Conservation (phyloP, 2,888 invertebrate genomes). For the Xestia c-nigrum region DNA sequence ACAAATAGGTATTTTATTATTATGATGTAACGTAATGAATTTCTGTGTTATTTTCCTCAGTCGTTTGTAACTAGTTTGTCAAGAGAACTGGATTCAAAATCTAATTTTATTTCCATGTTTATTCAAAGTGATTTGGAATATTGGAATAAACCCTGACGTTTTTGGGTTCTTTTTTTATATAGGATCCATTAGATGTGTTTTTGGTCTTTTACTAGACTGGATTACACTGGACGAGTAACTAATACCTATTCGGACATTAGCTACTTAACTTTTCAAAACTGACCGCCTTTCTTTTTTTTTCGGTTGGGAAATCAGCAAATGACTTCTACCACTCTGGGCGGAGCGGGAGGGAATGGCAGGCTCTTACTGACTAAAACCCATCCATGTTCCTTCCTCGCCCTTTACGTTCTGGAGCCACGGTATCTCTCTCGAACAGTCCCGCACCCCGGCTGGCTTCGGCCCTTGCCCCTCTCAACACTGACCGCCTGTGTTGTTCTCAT, state of each 20-base stretch:
- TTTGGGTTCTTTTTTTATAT: too few relatives aligned
- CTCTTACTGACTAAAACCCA: too few relatives aligned
- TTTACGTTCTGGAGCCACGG: too few relatives aligned
- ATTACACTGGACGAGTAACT: neutral
- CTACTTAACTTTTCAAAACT: too few relatives aligned
- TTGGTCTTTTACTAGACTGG: neutral
- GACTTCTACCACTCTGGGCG: too few relatives aligned
- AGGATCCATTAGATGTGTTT: neutral
- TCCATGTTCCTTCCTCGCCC: too few relatives aligned
- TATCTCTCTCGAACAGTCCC: too few relatives aligned
- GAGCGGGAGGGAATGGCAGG: too few relatives aligned
- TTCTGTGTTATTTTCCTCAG: conserved; percentile 17
- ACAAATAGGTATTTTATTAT: conserved; percentile 12
- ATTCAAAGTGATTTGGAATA: neutral
- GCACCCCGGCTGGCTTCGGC: too few relatives aligned
- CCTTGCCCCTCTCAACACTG: too few relatives aligned
- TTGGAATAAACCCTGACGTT: neutral
- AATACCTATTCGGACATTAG: neutral
- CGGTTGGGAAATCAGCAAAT: too few relatives aligned
- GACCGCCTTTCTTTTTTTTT: too few relatives aligned
- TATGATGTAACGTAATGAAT: neutral
- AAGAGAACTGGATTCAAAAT: neutral
- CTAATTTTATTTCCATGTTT: neutral
- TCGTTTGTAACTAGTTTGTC: conserved; percentile 9
- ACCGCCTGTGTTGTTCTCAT: neutral